A percentile compares a stretch with the other conserved stretches of the same genome.
Evolutionary conservation across 2,797 vertebrate genomes (phyloP).

Genomic region (Anabacerthia variegaticeps): DNA sequence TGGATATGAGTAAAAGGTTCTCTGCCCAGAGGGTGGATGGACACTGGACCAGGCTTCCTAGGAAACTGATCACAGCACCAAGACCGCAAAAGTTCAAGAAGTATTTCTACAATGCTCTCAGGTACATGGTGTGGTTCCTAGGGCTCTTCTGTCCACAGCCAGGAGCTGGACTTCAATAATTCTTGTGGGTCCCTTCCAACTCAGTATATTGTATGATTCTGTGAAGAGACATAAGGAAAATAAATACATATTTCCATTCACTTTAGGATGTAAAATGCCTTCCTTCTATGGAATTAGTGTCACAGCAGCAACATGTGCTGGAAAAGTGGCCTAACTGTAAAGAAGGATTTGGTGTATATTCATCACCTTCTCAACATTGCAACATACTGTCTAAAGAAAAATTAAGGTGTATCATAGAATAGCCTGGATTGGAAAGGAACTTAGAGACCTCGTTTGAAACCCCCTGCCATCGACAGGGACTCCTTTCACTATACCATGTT

Average conservation of each 20-base stretch:
- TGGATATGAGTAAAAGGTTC: not conserved
- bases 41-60: too few species aligned
- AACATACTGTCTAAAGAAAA: not conserved
- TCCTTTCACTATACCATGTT: not conserved
- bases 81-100: not conserved
- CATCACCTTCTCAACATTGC: not conserved
- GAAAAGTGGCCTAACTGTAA: not conserved
- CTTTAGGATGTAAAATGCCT: not conserved
- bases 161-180: not conserved
- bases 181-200: not conserved
- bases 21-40: too few species aligned
- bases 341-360: not conserved
- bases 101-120: not conserved
- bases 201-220: not conserved
- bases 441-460: not conserved
- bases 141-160: not conserved
- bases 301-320: not conserved
- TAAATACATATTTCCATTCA: not conserved
- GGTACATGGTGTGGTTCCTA: not conserved
- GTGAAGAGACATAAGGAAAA: not conserved
- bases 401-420: not conserved
- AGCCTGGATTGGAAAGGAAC: not conserved
- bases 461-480: not conserved
- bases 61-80: not conserved
- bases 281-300: not conserved